These are phyloP conservation scores for Lonchura striata DNA, from an alignment of 2,113 vertebrate species.

Conservation along the genomic window DNA sequence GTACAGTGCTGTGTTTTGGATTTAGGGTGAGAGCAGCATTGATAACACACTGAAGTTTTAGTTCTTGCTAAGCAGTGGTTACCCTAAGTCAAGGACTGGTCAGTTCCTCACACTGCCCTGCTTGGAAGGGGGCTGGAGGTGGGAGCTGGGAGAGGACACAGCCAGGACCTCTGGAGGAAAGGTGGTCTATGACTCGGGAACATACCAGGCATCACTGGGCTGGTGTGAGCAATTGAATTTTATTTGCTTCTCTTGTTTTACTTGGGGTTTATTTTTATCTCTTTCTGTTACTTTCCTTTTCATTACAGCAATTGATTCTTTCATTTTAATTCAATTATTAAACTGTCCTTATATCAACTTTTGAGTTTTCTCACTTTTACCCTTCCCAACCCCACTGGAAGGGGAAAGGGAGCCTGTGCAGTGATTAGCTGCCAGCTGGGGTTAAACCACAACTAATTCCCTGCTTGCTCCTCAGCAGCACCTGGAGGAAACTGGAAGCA, in stretches of 20 bases:
- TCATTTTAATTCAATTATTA: neutral
- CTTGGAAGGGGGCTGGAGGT: neutral
- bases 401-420: neutral
- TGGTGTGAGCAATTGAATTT: neutral
- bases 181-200: neutral
- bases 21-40: neutral
- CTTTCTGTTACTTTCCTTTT: neutral
- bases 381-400: neutral
- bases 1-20: neutral
- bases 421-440: neutral
- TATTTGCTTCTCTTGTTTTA: neutral
- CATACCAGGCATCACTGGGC: neutral
- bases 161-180: neutral
- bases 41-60: neutral
- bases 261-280: neutral
- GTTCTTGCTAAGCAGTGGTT: neutral
- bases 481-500: conserved; percentile 40
- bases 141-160: neutral
- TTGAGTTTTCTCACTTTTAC: neutral
- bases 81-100: neutral
- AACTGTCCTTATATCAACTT: neutral
- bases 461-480: conserved; percentile 5
- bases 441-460: neutral
- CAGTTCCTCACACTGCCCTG: neutral
- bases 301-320: neutral